Base-by-base conservation (phyloP, 2,888 invertebrate genomes). In the Prosopocoilus inquinatus region DNA sequence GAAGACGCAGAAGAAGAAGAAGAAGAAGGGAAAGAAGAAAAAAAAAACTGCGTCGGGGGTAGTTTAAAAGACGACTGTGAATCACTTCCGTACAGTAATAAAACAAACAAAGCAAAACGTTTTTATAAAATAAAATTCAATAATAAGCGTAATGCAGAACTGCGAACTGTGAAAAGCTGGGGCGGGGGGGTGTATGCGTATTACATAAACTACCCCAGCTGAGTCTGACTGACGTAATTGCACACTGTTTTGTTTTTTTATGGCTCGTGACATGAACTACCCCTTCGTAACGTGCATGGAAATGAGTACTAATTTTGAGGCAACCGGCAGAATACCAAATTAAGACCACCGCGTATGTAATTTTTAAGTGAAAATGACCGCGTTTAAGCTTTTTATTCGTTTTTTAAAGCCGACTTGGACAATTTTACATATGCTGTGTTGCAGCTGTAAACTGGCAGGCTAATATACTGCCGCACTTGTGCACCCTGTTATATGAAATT, bases 281-380 rank as follows among this genome's bases (percentile, higher is more conserved):
- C 47, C 52, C 52, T 52, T 52, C 34, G 47, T 55, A 60, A 49
- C 55, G 59, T 53, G 53, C 53, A 55, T 46, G 56, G 50, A 62
- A 52, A 60, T 56, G 62, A 58, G 53, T 32, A 54, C 58, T 59
- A 59, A 60, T 60, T 60, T 60, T 54, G 59, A 50, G 60, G 60
- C 57, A 47, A 45, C 55, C 32, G 50, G 32, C 52, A 36, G 57
- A 54, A 53, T 56, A 43, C 60, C 48, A 52, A 58, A 55, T 55
- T 55, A 58, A 58, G 55, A 51, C 45, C 34, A 36, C 44, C 50
- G 46, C 50, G 47, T 50, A 47, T 55, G 50, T 50, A 55, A 55
- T 50, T 55, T 55, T 54, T 49, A 54, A 54, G 54, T 54, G 54
- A 54, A 54, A 53, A 54, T 54, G 49, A 44, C 54, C 47, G 44